A percentile compares a stretch with the other conserved stretches of the same genome.
phyloP scores from a whole-genome alignment of 2,888 invertebrate species.

The Encarsia formosa region DNA sequence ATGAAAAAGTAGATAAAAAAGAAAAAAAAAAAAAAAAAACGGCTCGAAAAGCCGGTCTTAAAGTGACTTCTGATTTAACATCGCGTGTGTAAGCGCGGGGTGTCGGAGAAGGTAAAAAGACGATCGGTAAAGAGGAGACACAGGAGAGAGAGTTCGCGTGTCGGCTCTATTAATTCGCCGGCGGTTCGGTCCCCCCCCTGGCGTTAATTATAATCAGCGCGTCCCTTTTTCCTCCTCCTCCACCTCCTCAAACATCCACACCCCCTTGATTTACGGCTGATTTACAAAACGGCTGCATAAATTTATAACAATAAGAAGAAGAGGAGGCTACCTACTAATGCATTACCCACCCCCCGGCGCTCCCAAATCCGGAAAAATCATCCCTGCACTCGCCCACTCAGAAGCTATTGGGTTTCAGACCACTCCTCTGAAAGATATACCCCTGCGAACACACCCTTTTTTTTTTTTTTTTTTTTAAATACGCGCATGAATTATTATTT shows the following conservation, averaged over 20 bases:
- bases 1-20: slow-evolving; percentile 2
- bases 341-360: slow-evolving; percentile 31
- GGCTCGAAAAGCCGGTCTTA: slow-evolving; percentile 22
- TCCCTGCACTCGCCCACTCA: neutral
- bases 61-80: slow-evolving; percentile 34
- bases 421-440: too few species aligned
- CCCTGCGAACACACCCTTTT: neutral
- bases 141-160: slow-evolving; percentile 43
- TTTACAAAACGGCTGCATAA: slow-evolving; percentile 47
- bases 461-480: slow-evolving; percentile 29
- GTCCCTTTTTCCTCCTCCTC: slow-evolving; percentile 4
- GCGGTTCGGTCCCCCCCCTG: too few species aligned
- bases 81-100: slow-evolving; percentile 33
- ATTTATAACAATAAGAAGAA: too few species aligned
- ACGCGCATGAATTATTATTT: slow-evolving; percentile 30
- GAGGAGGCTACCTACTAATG: too few species aligned
- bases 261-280: slow-evolving; percentile 37
- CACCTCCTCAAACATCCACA: slow-evolving; percentile 8
- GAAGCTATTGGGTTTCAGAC: too few species aligned
- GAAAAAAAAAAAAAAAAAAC: slow-evolving; percentile 2
- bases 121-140: slow-evolving; percentile 29
- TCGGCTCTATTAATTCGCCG: slow-evolving; percentile 41
- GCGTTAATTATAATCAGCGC: slow-evolving; percentile 47
- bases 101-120: slow-evolving; percentile 10
- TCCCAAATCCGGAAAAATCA: neutral